phyloP scores from a whole-genome alignment of 2,113 vertebrate species.

The Acrocephalus kingi region DNA sequence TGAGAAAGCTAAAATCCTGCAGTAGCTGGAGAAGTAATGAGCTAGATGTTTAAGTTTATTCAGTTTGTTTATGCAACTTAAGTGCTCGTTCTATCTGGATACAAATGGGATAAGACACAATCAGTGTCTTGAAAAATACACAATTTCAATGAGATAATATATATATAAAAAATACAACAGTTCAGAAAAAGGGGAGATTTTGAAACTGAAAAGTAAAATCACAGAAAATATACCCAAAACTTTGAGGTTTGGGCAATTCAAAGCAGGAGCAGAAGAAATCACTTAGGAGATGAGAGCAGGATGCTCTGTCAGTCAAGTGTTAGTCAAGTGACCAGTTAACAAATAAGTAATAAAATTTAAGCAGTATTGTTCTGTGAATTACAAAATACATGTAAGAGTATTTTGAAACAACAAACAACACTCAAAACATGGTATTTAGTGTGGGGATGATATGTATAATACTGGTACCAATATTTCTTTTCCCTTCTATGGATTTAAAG shows the following conservation, averaged over 20 bases:
- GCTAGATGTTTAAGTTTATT: neutral
- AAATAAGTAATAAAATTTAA: neutral
- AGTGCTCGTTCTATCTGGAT: neutral
- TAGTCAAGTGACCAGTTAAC: neutral
- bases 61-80: neutral
- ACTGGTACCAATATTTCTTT: neutral
- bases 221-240: neutral
- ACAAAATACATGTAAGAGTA: neutral
- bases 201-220: neutral
- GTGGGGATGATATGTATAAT: neutral
- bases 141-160: neutral
- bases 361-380: neutral
- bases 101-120: neutral
- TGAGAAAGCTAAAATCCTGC: slow-evolving; percentile 7
- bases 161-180: neutral
- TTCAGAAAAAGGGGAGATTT: neutral
- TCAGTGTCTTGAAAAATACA: neutral
- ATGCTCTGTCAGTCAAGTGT: neutral
- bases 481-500: neutral
- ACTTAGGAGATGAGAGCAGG: neutral
- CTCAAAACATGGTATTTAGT: neutral
- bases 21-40: neutral
- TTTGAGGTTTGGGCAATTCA: neutral
- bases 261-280: neutral
- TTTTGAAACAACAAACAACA: neutral